A percentile compares a stretch with the other conserved stretches of the same genome.
Conservation (phyloP, 2,888 invertebrate species). For the Drosophila prolongata region DNA sequence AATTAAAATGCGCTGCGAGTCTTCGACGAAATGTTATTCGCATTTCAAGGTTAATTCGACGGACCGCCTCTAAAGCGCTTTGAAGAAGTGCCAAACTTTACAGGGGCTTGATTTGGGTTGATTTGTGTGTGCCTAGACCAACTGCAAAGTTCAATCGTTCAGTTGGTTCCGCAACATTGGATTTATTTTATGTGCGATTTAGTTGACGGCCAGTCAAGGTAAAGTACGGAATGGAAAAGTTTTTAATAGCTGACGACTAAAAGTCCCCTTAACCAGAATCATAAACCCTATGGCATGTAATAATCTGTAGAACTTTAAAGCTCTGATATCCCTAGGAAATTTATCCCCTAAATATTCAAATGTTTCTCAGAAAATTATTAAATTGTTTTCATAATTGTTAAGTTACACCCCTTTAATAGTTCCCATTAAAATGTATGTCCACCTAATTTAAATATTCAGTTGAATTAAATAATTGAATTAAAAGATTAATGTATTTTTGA, state of each 20-base stretch:
- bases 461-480: too few relatives aligned
- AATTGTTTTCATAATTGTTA: too few relatives aligned
- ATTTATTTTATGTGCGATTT: conserved; percentile 46
- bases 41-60: conserved; percentile 76
- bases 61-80: conserved; percentile 48
- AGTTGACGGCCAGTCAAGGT: conserved; percentile 50
- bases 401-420: too few relatives aligned
- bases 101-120: conserved; percentile 13
- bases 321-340: neutral
- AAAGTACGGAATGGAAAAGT: conserved; percentile 51
- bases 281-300: too few relatives aligned
- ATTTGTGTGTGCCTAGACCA: conserved; percentile 25
- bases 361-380: too few relatives aligned
- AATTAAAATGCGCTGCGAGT: conserved; percentile 78
- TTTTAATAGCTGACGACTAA: conserved; percentile 43
- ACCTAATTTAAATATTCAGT: too few relatives aligned
- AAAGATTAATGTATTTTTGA: too few relatives aligned
- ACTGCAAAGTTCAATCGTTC: conserved; percentile 42
- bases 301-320: too few relatives aligned
- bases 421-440: too few relatives aligned
- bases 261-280: neutral
- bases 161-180: conserved; percentile 75
- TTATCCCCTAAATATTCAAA: too few relatives aligned
- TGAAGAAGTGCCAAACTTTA: conserved; percentile 71
- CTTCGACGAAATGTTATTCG: conserved; percentile 79